Evolutionary conservation across 1,140 invertebrate species (phyloP).

Genomic region (Caenorhabditis tropicalis): DNA sequence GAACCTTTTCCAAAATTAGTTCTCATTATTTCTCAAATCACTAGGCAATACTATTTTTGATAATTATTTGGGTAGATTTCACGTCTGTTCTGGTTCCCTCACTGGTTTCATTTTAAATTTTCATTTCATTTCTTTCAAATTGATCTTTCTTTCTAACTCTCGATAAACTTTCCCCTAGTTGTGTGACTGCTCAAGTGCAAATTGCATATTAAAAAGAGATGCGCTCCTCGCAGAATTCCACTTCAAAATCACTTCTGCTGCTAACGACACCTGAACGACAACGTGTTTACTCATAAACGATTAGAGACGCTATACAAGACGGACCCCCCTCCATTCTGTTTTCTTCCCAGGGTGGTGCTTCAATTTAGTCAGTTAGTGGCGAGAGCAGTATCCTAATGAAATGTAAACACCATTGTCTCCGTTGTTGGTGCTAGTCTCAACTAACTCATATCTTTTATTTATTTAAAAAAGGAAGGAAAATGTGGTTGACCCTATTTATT

Average conservation of each 20-base stretch:
- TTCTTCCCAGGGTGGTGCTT: constrained; percentile 40
- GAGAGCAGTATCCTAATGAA: constrained; percentile 39
- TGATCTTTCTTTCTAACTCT: not conserved
- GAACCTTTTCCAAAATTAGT: not conserved
- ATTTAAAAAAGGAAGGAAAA: constrained; percentile 22
- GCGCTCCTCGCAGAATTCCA: not conserved
- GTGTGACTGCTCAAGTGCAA: not conserved
- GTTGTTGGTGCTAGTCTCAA: constrained; percentile 8
- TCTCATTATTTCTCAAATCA: not conserved
- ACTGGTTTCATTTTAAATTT: constrained; percentile 19
- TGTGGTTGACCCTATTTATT: not conserved
- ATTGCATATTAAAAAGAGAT: not conserved
- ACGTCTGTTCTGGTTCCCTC: not conserved
- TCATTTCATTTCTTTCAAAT: constrained; percentile 42
- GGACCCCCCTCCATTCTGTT: constrained; percentile 18
- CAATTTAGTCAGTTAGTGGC: constrained; percentile 35
- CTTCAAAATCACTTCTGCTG: constrained; percentile 29
- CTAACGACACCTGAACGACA: constrained; percentile 32
- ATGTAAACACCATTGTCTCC: constrained; percentile 25
- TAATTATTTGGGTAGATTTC: not conserved
- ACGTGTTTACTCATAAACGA: constrained; percentile 17
- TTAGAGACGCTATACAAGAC: not conserved
- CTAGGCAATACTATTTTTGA: not conserved
- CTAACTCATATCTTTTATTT: constrained; percentile 30
- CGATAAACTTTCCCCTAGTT: not conserved